Conservation (phyloP, 2,113 vertebrate genomes). For the Cryptomyrus ogoouensis region DNA sequence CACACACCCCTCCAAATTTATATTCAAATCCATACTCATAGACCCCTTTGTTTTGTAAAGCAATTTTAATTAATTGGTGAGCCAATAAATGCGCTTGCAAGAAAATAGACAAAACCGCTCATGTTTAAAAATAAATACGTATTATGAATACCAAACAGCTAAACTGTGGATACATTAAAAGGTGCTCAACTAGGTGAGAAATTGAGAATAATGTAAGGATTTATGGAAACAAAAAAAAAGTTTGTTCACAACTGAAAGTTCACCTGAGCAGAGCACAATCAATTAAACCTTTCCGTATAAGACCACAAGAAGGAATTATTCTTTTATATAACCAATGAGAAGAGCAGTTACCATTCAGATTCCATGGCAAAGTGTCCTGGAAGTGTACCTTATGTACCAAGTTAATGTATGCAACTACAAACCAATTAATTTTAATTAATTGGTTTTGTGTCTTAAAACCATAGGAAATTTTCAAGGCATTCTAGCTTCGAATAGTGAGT, state of each 20-base stretch:
- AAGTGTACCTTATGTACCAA: background rate
- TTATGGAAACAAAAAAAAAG: background rate
- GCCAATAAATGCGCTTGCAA: slow-evolving; percentile 34
- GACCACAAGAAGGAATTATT: background rate
- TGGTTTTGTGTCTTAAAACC: too few species aligned
- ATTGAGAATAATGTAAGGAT: slow-evolving; percentile 47
- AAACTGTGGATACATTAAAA: slow-evolving; percentile 56
- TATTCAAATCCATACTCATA: slow-evolving; percentile 27
- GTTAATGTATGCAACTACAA: background rate
- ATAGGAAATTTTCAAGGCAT: background rate
- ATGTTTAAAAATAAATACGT: slow-evolving; percentile 31
- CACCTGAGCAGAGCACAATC: background rate
- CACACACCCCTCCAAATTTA: slow-evolving; percentile 21
- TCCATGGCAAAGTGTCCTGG: background rate
- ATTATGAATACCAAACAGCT: slow-evolving; percentile 53
- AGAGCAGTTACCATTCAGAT: background rate
- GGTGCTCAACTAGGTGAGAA: slow-evolving; percentile 61
- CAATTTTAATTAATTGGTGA: slow-evolving; percentile 46
- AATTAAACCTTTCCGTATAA: background rate
- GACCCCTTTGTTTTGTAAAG: slow-evolving; percentile 38
- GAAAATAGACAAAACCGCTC: slow-evolving; percentile 36
- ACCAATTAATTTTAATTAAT: background rate
- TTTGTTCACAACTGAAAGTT: background rate
- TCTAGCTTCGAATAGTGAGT: background rate
- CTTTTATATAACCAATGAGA: background rate